Percentiles rank a stretch among this genome's conserved stretches.
These are phyloP conservation scores for Maconellicoccus hirsutus DNA, from an alignment of 1,140 invertebrate species.

Conservation along the genomic window DNA sequence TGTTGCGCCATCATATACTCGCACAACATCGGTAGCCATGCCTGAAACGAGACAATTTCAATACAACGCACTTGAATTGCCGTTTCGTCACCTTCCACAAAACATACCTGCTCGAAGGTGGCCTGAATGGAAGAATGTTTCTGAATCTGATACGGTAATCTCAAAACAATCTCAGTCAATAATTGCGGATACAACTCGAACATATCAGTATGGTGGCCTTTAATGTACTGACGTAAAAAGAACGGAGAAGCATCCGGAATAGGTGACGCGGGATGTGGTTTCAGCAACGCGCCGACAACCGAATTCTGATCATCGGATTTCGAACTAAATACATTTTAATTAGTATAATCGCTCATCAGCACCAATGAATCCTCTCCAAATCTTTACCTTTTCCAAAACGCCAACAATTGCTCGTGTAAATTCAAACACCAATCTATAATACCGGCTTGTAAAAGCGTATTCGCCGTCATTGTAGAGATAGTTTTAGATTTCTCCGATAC, in stretches of 20 bases:
- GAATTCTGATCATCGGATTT: slow-evolving; percentile 15
- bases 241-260: slow-evolving; percentile 92
- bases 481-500: slow-evolving; percentile 51
- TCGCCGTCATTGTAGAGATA: slow-evolving; percentile 62
- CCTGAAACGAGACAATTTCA: slow-evolving; percentile 31
- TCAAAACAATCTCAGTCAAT: slow-evolving; percentile 85
- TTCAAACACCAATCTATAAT: slow-evolving; percentile 72
- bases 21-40: slow-evolving; percentile 72
- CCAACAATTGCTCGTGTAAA: slow-evolving; percentile 61
- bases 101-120: slow-evolving; percentile 42
- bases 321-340: not conserved
- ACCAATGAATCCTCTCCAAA: too few relatives aligned
- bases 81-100: not conserved
- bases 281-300: slow-evolving; percentile 49
- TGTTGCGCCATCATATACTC: slow-evolving; percentile 90
- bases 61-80: not conserved
- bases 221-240: slow-evolving; percentile 85
- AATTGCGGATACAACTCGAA: slow-evolving; percentile 88
- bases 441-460: slow-evolving; percentile 59
- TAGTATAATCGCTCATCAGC: too few relatives aligned
- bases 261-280: slow-evolving; percentile 63
- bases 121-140: slow-evolving; percentile 46
- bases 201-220: slow-evolving; percentile 79
- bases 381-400: slow-evolving; percentile 53
- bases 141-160: slow-evolving; percentile 87